These are phyloP conservation scores for Aplysia californica DNA, from an alignment of 1,140 invertebrate species.

Conservation along the genomic window DNA sequence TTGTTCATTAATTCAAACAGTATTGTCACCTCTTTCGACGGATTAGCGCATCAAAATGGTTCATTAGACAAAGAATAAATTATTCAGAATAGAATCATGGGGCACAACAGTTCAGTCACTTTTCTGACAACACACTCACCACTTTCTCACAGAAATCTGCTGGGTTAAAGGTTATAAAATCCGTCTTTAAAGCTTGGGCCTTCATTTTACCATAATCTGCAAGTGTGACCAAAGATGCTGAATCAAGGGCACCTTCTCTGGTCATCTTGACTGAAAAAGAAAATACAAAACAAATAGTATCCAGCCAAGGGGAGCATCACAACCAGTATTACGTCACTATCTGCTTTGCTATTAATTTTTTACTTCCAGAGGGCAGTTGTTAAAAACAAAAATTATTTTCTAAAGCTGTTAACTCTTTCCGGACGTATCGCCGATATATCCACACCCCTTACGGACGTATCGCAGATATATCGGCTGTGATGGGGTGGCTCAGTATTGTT, in stretches of 20 bases:
- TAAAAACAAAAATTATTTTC: neutral
- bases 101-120: no score
- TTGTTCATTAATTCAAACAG: no score
- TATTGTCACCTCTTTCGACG: no score
- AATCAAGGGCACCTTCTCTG: slow-evolving; percentile 48
- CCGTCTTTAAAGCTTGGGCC: slow-evolving; percentile 46
- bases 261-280: slow-evolving; percentile 32
- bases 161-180: slow-evolving; percentile 45
- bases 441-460: no score
- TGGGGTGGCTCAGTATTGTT: no score
- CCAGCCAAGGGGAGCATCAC: neutral
- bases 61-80: no score
- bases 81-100: no score
- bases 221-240: slow-evolving; percentile 38
- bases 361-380: neutral
- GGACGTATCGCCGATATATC: no score
- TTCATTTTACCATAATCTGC: slow-evolving; percentile 37
- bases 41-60: no score
- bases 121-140: slow-evolving; percentile 29
- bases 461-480: no score
- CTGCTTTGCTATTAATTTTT: neutral
- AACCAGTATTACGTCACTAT: neutral
- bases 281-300: neutral
- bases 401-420: no score
- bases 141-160: slow-evolving; percentile 47